Percentiles rank a stretch among this genome's conserved stretches.
phyloP scores from a whole-genome alignment of 30 jellyfish, hydroid and myxozoan species.

The Aurelia aurita region DNA sequence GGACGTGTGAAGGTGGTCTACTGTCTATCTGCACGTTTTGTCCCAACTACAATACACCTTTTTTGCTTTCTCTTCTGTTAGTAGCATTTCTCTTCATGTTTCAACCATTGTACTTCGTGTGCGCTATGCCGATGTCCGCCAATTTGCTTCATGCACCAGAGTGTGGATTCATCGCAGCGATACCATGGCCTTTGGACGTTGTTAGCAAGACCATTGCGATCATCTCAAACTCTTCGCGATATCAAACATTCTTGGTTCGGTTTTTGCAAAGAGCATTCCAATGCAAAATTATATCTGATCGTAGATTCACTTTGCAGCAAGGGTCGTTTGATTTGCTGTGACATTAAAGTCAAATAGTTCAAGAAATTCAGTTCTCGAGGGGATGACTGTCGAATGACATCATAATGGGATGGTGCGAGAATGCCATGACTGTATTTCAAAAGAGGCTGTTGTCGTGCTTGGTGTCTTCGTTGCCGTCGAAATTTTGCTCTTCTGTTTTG shows the following conservation, averaged over 20 bases:
- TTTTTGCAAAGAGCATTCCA: background rate
- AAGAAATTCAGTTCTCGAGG: background rate
- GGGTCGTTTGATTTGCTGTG: constrained; percentile 28
- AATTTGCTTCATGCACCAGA: too few species aligned
- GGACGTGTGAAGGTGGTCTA: too few species aligned
- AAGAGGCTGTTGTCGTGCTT: constrained; percentile 20
- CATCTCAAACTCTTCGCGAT: background rate
- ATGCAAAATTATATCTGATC: background rate
- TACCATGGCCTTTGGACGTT: too few species aligned
- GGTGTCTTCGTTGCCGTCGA: constrained; percentile 54
- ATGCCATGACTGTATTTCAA: too few species aligned
- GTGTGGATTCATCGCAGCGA: too few species aligned
- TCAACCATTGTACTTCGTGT: too few species aligned
- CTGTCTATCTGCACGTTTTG: too few species aligned
- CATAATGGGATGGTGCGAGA: background rate
- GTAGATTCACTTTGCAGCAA: constrained; percentile 5
- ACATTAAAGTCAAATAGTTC: constrained; percentile 8
- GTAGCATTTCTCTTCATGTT: too few species aligned
- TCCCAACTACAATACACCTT: too few species aligned
- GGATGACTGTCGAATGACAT: background rate
- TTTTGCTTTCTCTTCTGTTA: too few species aligned
- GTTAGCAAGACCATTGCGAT: too few species aligned
- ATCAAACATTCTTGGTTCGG: background rate
- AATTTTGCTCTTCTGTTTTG: constrained; percentile 65
- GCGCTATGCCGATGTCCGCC: too few species aligned